Conservation (phyloP, 2,797 vertebrate genomes). For the Hydrophis major region DNA sequence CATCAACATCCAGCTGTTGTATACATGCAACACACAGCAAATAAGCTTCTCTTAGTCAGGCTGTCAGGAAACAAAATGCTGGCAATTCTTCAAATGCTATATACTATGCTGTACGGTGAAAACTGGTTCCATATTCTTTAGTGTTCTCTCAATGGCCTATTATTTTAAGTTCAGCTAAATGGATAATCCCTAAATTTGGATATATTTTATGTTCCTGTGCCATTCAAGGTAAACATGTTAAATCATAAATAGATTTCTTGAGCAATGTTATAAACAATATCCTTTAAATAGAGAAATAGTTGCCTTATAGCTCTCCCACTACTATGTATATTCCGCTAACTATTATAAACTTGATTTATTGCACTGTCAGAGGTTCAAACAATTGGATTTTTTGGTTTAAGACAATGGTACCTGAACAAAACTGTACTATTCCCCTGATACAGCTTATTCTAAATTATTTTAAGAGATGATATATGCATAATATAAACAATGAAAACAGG, state of each 20-base stretch:
- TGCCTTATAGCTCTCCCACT: neutral
- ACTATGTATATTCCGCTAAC: neutral
- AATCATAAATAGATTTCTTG: neutral
- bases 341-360: neutral
- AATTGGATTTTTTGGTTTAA: neutral
- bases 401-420: neutral
- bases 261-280: neutral
- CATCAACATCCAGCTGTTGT: neutral
- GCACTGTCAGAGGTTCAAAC: neutral
- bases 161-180: neutral
- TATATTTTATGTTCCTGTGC: neutral
- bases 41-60: neutral
- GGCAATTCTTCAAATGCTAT: neutral
- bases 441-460: neutral
- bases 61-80: neutral
- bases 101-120: neutral
- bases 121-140: neutral
- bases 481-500: neutral
- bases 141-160: neutral
- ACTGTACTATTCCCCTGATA: neutral
- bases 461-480: neutral
- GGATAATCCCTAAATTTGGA: neutral
- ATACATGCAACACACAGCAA: neutral
- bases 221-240: neutral
- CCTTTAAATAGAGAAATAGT: neutral